A percentile compares a stretch with the other conserved stretches of the same genome.
phyloP scores from a whole-genome alignment of 2,113 vertebrate genomes.

The Toxotes jaculatrix region DNA sequence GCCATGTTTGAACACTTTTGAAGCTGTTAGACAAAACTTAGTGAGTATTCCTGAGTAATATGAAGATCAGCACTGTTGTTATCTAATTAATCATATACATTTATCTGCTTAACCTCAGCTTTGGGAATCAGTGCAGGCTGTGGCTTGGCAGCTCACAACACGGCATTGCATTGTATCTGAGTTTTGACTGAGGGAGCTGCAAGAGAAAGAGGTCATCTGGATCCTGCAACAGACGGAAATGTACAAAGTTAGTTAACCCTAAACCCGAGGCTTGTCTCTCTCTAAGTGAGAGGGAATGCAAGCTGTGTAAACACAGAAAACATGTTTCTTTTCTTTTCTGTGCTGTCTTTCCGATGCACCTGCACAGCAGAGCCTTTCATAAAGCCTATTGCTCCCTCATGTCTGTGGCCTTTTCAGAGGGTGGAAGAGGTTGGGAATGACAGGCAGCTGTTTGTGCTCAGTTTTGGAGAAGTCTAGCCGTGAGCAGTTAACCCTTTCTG shows the following conservation, averaged over 20 bases:
- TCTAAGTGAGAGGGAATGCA: background rate
- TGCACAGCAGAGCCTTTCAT: constrained; percentile 9
- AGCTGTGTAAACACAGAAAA: constrained; percentile 29
- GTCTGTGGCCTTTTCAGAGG: background rate
- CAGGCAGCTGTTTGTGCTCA: constrained; percentile 9
- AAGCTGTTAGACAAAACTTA: background rate
- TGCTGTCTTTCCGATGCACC: background rate
- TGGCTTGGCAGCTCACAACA: background rate
- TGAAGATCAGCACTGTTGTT: background rate
- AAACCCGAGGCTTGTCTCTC: background rate
- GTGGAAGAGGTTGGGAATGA: background rate
- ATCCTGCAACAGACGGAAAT: constrained; percentile 52
- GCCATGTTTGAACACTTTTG: constrained; percentile 46
- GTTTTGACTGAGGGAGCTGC: background rate
- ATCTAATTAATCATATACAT: background rate
- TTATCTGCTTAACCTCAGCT: background rate
- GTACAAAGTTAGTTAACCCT: background rate
- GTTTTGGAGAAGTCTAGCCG: background rate
- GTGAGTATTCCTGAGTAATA: background rate
- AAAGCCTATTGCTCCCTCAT: background rate
- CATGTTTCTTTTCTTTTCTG: constrained; percentile 15
- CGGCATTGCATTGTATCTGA: background rate
- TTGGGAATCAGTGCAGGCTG: background rate
- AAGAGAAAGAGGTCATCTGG: background rate
- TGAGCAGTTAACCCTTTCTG: background rate